A percentile compares a stretch with the other conserved stretches of the same genome.
These are phyloP conservation scores for Neoarius graeffei DNA, from an alignment of 2,113 vertebrate genomes.

Conservation along the genomic window DNA sequence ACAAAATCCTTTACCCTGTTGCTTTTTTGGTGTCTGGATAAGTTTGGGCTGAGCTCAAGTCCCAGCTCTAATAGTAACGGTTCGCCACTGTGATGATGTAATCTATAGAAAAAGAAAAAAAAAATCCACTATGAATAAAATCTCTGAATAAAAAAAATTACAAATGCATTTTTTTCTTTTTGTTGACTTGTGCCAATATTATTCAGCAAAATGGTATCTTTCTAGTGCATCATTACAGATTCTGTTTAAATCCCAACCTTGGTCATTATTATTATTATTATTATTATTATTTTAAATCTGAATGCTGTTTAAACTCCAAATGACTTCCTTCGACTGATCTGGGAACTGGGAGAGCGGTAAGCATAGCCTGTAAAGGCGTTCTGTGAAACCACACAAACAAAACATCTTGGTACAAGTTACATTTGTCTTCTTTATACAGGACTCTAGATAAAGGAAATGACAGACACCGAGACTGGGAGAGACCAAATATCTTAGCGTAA, in stretches of 20 bases:
- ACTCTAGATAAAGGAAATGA: not conserved
- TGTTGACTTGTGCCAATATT: not conserved
- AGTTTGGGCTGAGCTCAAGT: too few species aligned
- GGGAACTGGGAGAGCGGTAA: not conserved
- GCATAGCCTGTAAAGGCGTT: not conserved
- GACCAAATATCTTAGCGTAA: not conserved
- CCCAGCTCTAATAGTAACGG: too few species aligned
- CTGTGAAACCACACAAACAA: not conserved
- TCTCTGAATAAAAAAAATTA: not conserved
- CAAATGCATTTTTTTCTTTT: not conserved
- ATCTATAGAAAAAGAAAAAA: too few species aligned
- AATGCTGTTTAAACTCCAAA: not conserved
- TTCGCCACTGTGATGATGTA: too few species aligned
- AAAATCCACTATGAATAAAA: too few species aligned
- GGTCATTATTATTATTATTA: not conserved
- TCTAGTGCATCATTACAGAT: not conserved
- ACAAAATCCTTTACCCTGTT: too few species aligned
- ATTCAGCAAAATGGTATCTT: not conserved
- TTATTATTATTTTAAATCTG: not conserved
- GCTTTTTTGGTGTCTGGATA: too few species aligned
- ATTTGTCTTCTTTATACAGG: not conserved
- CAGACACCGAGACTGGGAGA: not conserved
- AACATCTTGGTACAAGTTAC: not conserved
- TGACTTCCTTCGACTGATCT: not conserved
- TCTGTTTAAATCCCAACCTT: not conserved